phyloP scores from a whole-genome alignment of 1,140 invertebrate genomes.

The Chironomus tepperi region DNA sequence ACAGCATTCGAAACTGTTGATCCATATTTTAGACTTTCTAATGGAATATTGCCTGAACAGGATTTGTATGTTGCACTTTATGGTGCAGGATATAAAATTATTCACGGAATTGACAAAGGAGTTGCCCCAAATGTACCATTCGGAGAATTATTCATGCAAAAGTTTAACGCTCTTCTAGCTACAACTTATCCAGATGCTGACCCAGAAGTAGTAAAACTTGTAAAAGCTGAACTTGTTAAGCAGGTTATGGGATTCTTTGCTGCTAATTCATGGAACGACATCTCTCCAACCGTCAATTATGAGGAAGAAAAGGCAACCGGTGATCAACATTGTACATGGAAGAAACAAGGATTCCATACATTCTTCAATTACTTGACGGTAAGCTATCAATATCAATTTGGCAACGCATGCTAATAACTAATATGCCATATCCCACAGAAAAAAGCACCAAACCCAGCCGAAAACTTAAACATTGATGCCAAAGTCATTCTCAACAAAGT shows the following conservation, averaged over 20 bases:
- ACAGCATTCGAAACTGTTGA: conserved; percentile 31
- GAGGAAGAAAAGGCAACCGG: conserved; percentile 53
- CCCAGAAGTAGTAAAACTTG: conserved; percentile 36
- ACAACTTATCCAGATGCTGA: conserved; percentile 30
- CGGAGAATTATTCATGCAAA: conserved; percentile 38
- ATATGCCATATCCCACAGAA: not conserved
- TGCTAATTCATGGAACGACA: conserved; percentile 49
- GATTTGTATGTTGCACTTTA: conserved; percentile 31
- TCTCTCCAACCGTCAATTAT: conserved; percentile 45
- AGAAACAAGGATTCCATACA: conserved; percentile 48
- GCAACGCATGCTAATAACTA: too few relatives aligned
- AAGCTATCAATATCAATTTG: conserved; percentile 27
- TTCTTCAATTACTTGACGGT: conserved; percentile 52
- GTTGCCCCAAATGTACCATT: conserved; percentile 35
- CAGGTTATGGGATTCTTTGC: conserved; percentile 48
- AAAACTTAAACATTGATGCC: not conserved
- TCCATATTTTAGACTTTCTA: conserved; percentile 36
- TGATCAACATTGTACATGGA: conserved; percentile 51
- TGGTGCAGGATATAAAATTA: conserved; percentile 31
- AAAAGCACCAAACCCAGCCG: not conserved
- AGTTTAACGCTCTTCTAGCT: conserved; percentile 25
- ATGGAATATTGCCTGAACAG: conserved; percentile 34
- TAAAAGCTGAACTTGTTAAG: conserved; percentile 47
- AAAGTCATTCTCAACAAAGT: not conserved
- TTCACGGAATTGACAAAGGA: conserved; percentile 31